These are phyloP conservation scores for Clamator glandarius DNA, from an alignment of 2,797 vertebrate species.

Conservation along the genomic window DNA sequence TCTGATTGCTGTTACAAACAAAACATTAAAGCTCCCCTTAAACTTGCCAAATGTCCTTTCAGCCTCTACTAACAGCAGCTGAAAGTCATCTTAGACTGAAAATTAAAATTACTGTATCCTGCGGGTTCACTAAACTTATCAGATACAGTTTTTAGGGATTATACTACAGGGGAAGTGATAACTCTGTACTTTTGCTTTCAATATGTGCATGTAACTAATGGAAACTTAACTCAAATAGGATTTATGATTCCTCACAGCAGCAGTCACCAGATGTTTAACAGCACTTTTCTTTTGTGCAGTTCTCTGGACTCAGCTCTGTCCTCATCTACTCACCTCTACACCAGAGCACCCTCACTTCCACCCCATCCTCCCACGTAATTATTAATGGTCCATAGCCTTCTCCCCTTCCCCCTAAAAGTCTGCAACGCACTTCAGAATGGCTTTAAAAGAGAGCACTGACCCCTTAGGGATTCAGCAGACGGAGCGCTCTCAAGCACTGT, in stretches of 20 bases:
- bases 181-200: neutral
- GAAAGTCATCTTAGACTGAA: neutral
- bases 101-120: neutral
- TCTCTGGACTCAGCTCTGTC: neutral
- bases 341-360: neutral
- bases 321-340: neutral
- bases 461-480: neutral
- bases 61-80: neutral
- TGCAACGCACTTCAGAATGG: too few species aligned
- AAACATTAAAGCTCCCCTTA: neutral
- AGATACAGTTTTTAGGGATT: neutral
- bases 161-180: neutral
- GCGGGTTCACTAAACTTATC: neutral
- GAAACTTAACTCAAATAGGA: neutral
- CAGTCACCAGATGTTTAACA: neutral
- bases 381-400: neutral
- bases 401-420: fast-evolving
- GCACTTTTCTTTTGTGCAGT: neutral
- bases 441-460: fast-evolving
- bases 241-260: neutral
- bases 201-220: neutral
- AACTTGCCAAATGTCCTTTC: neutral
- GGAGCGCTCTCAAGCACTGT: neutral
- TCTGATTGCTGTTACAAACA: neutral
- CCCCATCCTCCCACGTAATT: neutral